A percentile compares a stretch with the other conserved stretches of the same genome.
phyloP scores from a whole-genome alignment of 1,140 invertebrate genomes.

The Tetramorium alpestre region DNA sequence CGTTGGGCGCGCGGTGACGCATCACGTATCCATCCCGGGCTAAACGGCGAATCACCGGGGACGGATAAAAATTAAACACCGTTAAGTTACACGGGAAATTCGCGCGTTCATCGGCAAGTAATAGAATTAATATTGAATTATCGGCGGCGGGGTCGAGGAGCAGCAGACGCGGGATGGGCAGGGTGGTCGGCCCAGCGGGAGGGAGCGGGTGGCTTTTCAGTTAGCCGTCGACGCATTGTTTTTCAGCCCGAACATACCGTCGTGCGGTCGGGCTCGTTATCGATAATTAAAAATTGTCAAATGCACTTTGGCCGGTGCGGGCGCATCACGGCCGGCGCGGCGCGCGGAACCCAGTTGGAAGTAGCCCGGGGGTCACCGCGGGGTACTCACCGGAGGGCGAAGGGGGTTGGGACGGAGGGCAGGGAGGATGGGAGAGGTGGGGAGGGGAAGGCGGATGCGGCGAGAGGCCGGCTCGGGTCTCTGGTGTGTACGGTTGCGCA shows the following conservation, averaged over 20 bases:
- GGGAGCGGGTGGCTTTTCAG: constrained; percentile 51
- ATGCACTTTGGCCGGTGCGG: constrained; percentile 79
- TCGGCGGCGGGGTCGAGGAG: background rate
- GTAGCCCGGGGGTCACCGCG: constrained; percentile 73
- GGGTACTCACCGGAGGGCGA: constrained; percentile 62
- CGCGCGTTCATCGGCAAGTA: constrained; percentile 57
- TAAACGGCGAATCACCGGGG: constrained; percentile 46
- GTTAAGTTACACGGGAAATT: constrained; percentile 47
- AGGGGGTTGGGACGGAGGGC: background rate
- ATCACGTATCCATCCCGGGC: constrained; percentile 14
- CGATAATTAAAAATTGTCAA: constrained; percentile 85
- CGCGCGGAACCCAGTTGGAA: constrained; percentile 76
- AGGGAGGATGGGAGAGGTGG: background rate
- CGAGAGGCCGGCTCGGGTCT: constrained; percentile 32
- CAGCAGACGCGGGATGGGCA: background rate
- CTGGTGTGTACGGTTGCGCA: constrained; percentile 65
- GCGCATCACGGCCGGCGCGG: constrained; percentile 66
- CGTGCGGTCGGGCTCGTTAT: constrained; percentile 73
- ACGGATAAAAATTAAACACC: constrained; percentile 45
- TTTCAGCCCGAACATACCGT: constrained; percentile 65
- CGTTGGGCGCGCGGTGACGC: background rate
- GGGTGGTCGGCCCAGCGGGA: background rate
- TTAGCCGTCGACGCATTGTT: constrained; percentile 65
- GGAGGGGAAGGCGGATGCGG: background rate
- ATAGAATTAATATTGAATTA: constrained; percentile 64